Conservation (phyloP, 2,888 invertebrate genomes). For the Ophion costatus region DNA sequence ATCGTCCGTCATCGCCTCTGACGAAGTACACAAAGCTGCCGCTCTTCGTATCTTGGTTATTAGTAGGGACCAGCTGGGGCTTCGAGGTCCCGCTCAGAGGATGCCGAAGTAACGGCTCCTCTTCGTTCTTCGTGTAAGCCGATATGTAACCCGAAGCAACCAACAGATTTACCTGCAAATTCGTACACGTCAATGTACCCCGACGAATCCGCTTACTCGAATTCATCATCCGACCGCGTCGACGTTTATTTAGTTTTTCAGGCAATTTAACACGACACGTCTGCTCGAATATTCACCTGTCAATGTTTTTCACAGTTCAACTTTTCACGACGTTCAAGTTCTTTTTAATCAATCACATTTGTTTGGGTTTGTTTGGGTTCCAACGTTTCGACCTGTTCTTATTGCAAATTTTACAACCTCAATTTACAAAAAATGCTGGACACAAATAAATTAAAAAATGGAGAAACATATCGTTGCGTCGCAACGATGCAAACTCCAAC, state of each 20-base stretch:
- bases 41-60: conserved; percentile 86
- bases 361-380: no score
- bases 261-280: no score
- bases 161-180: conserved; percentile 88
- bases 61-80: conserved; percentile 83
- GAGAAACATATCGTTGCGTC: no score
- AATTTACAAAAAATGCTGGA: no score
- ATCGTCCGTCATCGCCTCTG: conserved; percentile 89
- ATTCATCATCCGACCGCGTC: background rate
- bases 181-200: background rate
- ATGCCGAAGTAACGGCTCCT: conserved; percentile 79
- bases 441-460: no score
- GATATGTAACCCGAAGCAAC: conserved; percentile 87
- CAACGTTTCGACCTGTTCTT: no score
- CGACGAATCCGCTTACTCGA: background rate
- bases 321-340: no score
- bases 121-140: conserved; percentile 76
- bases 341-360: no score
- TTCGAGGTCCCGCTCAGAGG: conserved; percentile 77
- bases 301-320: no score
- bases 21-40: conserved; percentile 88
- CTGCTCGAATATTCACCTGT: no score
- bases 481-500: no score
- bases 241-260: background rate
- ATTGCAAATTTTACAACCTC: no score